Evolutionary conservation across 2,888 invertebrate genomes (phyloP), one percentile per base, ranked within the genome.

Genomic region (Aromia moschata): DNA sequence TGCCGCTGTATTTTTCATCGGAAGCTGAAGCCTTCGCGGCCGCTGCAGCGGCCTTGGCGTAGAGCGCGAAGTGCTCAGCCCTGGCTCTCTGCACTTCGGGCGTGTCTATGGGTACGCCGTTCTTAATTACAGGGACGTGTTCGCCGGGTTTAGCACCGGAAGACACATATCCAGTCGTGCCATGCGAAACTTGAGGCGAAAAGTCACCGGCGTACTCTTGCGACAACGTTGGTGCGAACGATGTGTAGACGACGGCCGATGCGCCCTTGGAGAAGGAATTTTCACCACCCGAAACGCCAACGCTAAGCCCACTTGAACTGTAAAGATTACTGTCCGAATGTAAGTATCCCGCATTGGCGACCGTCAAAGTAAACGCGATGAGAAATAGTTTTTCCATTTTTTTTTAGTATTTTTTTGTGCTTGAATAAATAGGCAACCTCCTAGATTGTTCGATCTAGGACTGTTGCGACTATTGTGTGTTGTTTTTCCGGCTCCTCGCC

Each of bases 1-100:
- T 17, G 1, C 9, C 33, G n/a, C 33, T 10, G n/a, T 33, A n/a
- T 33, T 11, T 33, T 33, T 11, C 33, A 10, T 37, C 9, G 0
- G 38, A 37, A 2, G 37, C 15, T 11, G 25, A n/a, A 44, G 54
- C 54, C 12, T 14, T 37, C 7, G 36, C 52, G 2, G 55, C 55
- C 1, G 36, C 55, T 10, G 55, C 55, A 2, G 55, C 55, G 15
- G 55, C 55, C 18, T 55, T 44, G 16, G 44, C 45, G 16, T 45
- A 55, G 5, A 55, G 44, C 3, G 44, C 38, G 25, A 55, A 81
- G 76, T 86, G 85, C 55, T 83, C 83, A 67, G 84, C 83, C 69
- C 84, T 84, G 55, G 85, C 85, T 66, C 83, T 83, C 44, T 84
- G 83, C 56, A 85, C 85, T 70, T 85, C 85, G 47, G 84, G 85